A percentile compares a stretch with the other conserved stretches of the same genome.
Conservation (phyloP, 1,140 invertebrate genomes). For the Cyclargus thomasi region DNA sequence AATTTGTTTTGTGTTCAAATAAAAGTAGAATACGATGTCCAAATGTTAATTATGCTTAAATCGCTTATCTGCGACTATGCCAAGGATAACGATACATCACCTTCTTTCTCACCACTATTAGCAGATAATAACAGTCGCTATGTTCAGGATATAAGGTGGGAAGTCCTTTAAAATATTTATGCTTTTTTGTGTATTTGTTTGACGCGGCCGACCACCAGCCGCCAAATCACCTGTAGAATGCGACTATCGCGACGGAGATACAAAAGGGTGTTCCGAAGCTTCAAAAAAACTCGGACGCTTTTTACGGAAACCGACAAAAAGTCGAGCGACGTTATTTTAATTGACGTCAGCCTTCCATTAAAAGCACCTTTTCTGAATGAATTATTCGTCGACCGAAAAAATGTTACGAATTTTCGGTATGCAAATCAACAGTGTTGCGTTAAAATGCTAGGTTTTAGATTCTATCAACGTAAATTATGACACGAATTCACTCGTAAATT, state of each 20-base stretch:
- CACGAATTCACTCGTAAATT: background rate
- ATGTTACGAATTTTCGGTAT: slow-evolving; percentile 44
- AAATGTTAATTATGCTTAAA: slow-evolving; percentile 9
- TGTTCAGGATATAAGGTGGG: slow-evolving; percentile 18
- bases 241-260: slow-evolving; percentile 60
- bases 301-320: slow-evolving; percentile 47
- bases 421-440: slow-evolving; percentile 34
- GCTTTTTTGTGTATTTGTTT: slow-evolving; percentile 27
- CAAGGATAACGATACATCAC: slow-evolving; percentile 9
- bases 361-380: slow-evolving; percentile 49
- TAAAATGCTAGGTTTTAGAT: slow-evolving; percentile 2
- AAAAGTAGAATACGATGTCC: background rate
- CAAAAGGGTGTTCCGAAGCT: slow-evolving; percentile 50
- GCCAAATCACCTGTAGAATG: slow-evolving; percentile 67
- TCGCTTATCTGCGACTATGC: slow-evolving; percentile 7
- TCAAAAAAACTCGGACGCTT: slow-evolving; percentile 31
- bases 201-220: slow-evolving; percentile 55
- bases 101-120: background rate
- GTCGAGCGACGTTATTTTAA: slow-evolving; percentile 59
- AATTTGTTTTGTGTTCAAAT: background rate
- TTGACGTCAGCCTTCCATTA: slow-evolving; percentile 51
- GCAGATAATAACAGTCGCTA: background rate
- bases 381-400: slow-evolving; percentile 41
- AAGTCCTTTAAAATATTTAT: slow-evolving; percentile 17
- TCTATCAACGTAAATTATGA: slow-evolving; percentile 1